A percentile compares a stretch with the other conserved stretches of the same genome.
phyloP scores from a whole-genome alignment of 2,888 invertebrate species.

The Gnatocerus cornutus region DNA sequence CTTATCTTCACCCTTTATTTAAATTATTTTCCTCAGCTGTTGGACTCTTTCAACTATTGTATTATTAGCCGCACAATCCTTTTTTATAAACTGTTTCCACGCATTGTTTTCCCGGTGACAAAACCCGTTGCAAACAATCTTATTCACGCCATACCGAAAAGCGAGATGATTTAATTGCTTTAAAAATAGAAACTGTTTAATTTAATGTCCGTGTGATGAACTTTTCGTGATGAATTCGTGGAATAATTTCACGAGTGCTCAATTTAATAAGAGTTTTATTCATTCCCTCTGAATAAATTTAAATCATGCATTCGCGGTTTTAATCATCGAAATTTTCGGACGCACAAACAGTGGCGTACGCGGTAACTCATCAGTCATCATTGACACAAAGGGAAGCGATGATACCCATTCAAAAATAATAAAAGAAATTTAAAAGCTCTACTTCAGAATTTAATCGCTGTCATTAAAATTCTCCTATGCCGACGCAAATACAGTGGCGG shows the following conservation, averaged over 20 bases:
- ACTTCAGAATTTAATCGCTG: slow-evolving; percentile 13
- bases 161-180: slow-evolving; percentile 37
- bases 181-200: slow-evolving; percentile 39
- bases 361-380: background rate
- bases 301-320: slow-evolving; percentile 3
- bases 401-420: background rate
- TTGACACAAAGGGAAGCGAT: slow-evolving; percentile 2
- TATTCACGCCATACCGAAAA: slow-evolving; percentile 19
- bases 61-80: slow-evolving; percentile 39
- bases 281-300: slow-evolving; percentile 9
- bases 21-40: slow-evolving; percentile 43
- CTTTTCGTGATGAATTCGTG: slow-evolving; percentile 21
- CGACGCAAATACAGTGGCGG: slow-evolving; percentile 11
- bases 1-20: slow-evolving; percentile 17
- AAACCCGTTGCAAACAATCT: slow-evolving; percentile 22
- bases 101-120: slow-evolving; percentile 44
- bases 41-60: slow-evolving; percentile 22
- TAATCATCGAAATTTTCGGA: slow-evolving; percentile 18
- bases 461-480: slow-evolving; percentile 5
- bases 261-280: slow-evolving; percentile 13
- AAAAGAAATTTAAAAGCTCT: slow-evolving; percentile 2
- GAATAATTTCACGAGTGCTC: slow-evolving; percentile 25
- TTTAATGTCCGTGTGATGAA: slow-evolving; percentile 26
- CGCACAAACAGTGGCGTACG: slow-evolving; percentile 7
- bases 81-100: slow-evolving; percentile 38